Base-by-base conservation (phyloP, 1,140 invertebrate genomes). In the Rhagoletis zephyria region DNA sequence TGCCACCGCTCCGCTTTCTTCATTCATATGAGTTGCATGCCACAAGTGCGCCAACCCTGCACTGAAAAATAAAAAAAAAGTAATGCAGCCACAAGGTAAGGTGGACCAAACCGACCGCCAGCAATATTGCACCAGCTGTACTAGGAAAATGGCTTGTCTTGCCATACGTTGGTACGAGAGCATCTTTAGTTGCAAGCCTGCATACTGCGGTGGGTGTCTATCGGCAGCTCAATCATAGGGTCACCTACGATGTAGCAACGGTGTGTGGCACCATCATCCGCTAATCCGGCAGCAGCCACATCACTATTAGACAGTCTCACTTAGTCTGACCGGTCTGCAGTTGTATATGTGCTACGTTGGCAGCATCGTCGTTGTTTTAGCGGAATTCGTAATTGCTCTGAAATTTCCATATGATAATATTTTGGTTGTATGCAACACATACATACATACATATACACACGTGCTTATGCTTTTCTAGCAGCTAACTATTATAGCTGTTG, bases 371-470 rank as follows among this genome's bases (percentile, higher is more conserved):
- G 48, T 81, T 65, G 59, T 87, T 87, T 87, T 87, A 70, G 48
- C 61, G 64, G 63, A 65, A 87, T 87, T 70, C 86, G 86, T 87
- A 87, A 87, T 87, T 70, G 86, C 86, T 87, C 64, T 56, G 19
- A 87, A 87, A 87, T 87, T 65, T 87, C 86, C 86, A 87, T 87
- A 87, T 87, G 86, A 87, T 87, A 87, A 87, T 87, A 87, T 87
- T 87, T 86, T 86, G 3, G 16, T 56, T 65, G 56, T 30, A 74
- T 12, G 14, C 30, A 70, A 7, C 60, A 14, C 6, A 61, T 12
- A 12, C 56, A 16, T 10, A 85, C 14, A 16, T 12, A 59, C 48
- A 59, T 59, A 56, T 56, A 9, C 51, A 56, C 10, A 56, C 51
- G 10, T 56, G 10, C 10, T 56, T 56, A 56, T 7, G 30, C 30